Evolutionary conservation across 2,888 invertebrate genomes (phyloP), one percentile per base, ranked within the genome.

Genomic region (Spisula solida): DNA sequence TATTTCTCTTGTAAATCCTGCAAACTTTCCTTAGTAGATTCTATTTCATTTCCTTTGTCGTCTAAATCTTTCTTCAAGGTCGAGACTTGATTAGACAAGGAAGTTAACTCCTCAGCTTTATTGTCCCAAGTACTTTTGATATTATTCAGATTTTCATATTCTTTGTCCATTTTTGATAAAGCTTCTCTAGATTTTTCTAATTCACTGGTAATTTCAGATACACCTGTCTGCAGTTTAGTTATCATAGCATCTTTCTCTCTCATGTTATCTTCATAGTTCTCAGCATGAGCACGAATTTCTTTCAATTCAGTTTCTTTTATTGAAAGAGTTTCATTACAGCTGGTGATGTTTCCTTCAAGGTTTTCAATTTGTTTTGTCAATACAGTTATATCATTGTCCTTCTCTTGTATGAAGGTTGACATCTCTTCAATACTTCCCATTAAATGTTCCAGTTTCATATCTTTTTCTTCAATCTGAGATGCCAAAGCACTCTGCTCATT

Each of bases 401-500:
- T 88, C 51, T 90, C 89, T 48, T 60, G 34, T 31, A 83, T 60
- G 81, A 79, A 31, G 41, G 81, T 55, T 20, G 70, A 82, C 56
- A 88, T 51, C 60, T 91, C 84, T 41, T 90, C 47, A 60, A 86
- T 79, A 81, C 86, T 82, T 70, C 87, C 82, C 34, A 25, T 81
- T 20, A 87, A 47, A 85, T 34, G 83, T 56, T 88, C 81, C 0
- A 90, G 75, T 85, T 92, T 88, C 41, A 85, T 41, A 29, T 91
- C 87, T 79, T 87, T 85, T 56, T 85, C 85, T 41, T 48, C 29
- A 25, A 85, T n/a, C 78, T 55, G 78, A 56, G 79, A 78, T 56
- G 5, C 56, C 75, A 93, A 70, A 51, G 81, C 78, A 78, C 88
- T 90, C n/a, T 85, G 84, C 56, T 84, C 78, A 2, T 75, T 66